Conservation (phyloP, 23 tunicate genomes). For the Pegea sp. region DNA sequence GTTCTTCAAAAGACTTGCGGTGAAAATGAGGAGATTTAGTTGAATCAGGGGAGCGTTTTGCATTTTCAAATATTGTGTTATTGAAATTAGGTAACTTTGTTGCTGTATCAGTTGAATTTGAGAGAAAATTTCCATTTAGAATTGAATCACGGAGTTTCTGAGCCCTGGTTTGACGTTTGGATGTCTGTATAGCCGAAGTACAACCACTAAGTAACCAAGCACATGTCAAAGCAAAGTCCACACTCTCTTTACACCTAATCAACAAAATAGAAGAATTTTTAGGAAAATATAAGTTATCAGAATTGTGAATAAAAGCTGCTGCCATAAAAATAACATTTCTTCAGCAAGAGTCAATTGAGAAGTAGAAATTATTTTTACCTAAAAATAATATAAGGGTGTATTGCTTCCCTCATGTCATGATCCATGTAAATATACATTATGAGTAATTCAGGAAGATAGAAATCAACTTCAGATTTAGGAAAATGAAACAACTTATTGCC, state of each 20-base stretch:
- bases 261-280: not conserved
- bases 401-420: slow-evolving; percentile 89
- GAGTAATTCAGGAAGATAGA: slow-evolving; percentile 81
- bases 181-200: slow-evolving; percentile 13
- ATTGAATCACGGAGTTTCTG: slow-evolving; percentile 59
- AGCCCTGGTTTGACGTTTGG: slow-evolving; percentile 32
- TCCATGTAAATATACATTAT: slow-evolving; percentile 93
- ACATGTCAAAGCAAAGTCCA: slow-evolving; percentile 79
- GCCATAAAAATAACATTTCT: too few species aligned
- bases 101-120: too few species aligned
- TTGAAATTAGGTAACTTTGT: too few species aligned
- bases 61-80: too few species aligned
- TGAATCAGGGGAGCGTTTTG: too few species aligned
- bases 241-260: slow-evolving; percentile 89
- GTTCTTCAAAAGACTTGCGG: slow-evolving; percentile 15
- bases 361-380: not conserved
- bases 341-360: too few species aligned
- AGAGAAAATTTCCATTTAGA: slow-evolving; percentile 42
- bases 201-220: slow-evolving; percentile 90
- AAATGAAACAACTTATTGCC: slow-evolving; percentile 84
- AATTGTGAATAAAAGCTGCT: not conserved
- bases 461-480: slow-evolving; percentile 62
- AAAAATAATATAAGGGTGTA: slow-evolving; percentile 75
- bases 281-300: not conserved
- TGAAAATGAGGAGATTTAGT: not conserved